Conservation (phyloP, 2,888 invertebrate genomes). For the Rotaria socialis region DNA sequence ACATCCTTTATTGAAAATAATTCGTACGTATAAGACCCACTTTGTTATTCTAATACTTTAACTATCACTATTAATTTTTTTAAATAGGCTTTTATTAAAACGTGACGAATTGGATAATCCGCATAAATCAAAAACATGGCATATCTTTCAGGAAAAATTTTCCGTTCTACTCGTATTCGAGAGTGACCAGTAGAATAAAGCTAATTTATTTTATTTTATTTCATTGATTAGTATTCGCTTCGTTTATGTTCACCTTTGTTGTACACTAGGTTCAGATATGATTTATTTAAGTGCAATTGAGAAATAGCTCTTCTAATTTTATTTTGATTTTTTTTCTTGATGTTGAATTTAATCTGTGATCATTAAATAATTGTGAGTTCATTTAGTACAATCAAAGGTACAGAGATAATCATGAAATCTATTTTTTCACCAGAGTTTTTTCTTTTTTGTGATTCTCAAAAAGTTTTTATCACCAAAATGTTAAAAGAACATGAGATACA, state of each 20-base stretch:
- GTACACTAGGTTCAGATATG: too few relatives aligned
- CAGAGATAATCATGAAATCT: too few relatives aligned
- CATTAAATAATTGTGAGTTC: neutral
- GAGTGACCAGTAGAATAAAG: neutral
- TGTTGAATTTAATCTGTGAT: neutral
- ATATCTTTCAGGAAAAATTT: constrained; percentile 59
- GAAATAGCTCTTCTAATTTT: neutral
- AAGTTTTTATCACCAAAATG: too few relatives aligned
- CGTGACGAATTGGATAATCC: constrained; percentile 62
- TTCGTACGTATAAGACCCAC: constrained; percentile 51
- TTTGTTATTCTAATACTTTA: constrained; percentile 18
- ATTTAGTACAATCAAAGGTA: too few relatives aligned
- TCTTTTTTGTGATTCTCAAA: too few relatives aligned
- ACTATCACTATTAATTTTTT: neutral
- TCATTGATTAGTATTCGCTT: too few relatives aligned
- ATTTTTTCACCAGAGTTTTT: too few relatives aligned
- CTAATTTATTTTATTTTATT: too few relatives aligned
- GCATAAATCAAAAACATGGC: constrained; percentile 61
- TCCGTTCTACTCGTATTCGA: constrained; percentile 50
- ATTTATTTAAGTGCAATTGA: neutral
- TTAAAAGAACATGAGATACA: too few relatives aligned
- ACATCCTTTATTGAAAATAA: constrained; percentile 61
- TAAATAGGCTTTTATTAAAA: constrained; percentile 54
- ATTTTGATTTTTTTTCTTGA: neutral
- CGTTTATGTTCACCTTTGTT: too few relatives aligned